Evolutionary conservation across 2,797 vertebrate species (phyloP).

Genomic region (Sebastes goodei): DNA sequence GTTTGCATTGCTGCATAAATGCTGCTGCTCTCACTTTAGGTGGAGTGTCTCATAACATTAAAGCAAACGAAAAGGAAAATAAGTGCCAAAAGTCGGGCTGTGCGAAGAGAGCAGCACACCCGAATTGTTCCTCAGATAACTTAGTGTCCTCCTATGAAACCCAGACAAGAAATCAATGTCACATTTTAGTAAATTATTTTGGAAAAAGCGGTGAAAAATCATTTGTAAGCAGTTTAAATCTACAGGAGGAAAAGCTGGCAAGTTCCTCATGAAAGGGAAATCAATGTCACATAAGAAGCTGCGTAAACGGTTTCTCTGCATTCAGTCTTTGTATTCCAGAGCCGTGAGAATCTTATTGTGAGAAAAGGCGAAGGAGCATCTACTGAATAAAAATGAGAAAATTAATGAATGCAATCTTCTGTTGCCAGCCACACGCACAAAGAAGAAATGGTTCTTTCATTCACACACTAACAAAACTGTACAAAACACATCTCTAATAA

Average conservation of each 20-base stretch:
- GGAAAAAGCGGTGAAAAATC: conserved; percentile 8
- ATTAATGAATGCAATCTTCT: conserved; percentile 55
- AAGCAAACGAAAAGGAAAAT: conserved; percentile 40
- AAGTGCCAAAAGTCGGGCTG: conserved; percentile 58
- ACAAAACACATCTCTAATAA: conserved; percentile 50
- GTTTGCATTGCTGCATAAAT: conserved; percentile 50
- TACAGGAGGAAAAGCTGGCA: conserved; percentile 19
- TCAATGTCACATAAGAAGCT: conserved; percentile 45
- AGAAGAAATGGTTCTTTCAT: conserved; percentile 12
- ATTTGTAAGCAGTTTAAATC: conserved; percentile 45
- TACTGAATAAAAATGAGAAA: conserved; percentile 58
- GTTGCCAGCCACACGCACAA: conserved; percentile 46
- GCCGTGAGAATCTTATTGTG: conserved; percentile 39
- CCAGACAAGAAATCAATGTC: conserved; percentile 44
- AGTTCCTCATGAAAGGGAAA: conserved; percentile 47
- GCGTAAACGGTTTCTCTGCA: conserved; percentile 41
- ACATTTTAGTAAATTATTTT: conserved; percentile 38
- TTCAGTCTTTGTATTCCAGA: conserved; percentile 49
- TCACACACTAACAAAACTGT: conserved; percentile 43
- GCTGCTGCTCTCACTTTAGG: conserved; percentile 30
- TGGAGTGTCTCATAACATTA: background rate
- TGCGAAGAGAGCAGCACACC: conserved; percentile 11
- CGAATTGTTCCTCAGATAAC: conserved; percentile 38
- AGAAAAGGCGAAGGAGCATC: conserved; percentile 49
- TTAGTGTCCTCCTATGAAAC: conserved; percentile 51